These are phyloP conservation scores for Pangasianodon hypophthalmus DNA, from an alignment of 2,113 vertebrate genomes.

Conservation along the genomic window DNA sequence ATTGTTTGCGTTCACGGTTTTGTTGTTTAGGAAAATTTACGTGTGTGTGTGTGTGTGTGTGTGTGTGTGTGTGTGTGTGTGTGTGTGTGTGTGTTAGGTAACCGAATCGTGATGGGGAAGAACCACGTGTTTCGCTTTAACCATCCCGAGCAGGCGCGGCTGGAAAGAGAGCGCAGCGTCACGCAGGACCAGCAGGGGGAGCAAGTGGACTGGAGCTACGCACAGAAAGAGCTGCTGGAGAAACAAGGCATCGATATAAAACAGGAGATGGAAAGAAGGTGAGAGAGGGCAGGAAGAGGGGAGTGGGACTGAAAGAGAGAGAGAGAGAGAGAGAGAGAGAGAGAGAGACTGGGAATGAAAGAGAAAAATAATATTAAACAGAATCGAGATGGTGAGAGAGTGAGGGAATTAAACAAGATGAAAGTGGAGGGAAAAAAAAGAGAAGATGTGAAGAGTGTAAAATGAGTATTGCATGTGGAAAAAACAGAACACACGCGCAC, in stretches of 20 bases:
- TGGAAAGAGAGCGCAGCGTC: slow-evolving; percentile 81
- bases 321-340: slow-evolving; percentile 70
- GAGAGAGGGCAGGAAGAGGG: neutral
- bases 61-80: neutral
- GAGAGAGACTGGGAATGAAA: slow-evolving; percentile 79
- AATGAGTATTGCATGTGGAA: neutral
- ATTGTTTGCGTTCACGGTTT: neutral
- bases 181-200: slow-evolving; percentile 77
- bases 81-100: slow-evolving; percentile 68
- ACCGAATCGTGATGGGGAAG: slow-evolving; percentile 91
- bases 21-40: neutral
- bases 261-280: slow-evolving; percentile 92
- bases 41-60: too few relatives aligned
- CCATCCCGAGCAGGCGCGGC: slow-evolving; percentile 87
- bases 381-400: neutral
- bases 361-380: neutral
- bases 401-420: neutral
- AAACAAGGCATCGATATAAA: slow-evolving; percentile 91
- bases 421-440: neutral
- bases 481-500: neutral
- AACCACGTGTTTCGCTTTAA: slow-evolving; percentile 94
- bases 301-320: too few relatives aligned
- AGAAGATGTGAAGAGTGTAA: neutral
- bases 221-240: slow-evolving; percentile 85
- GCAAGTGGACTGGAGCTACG: slow-evolving; percentile 89